Base-by-base conservation (phyloP, 2,797 vertebrate genomes). In the Capromys pilorides region DNA sequence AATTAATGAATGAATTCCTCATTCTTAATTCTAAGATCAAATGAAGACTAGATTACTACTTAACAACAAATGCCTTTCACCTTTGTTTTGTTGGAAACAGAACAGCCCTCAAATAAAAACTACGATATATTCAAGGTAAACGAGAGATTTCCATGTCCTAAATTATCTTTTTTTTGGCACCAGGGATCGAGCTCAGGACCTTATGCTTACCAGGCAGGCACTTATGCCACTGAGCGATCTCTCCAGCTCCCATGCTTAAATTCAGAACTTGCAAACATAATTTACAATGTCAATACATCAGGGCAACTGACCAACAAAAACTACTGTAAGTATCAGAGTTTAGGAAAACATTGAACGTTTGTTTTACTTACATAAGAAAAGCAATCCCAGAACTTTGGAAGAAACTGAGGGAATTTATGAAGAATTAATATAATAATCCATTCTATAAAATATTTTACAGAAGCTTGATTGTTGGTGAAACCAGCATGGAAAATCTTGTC, bases 361-460 rank as follows among this genome's bases (percentile, higher is more conserved):
- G 9, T 69, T 95, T 94, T 97, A 98, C 98, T 98, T 98, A 98
- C 98, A 41, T 97, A 98, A 96, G 91, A 98, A 98, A 99, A 99
- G 91, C 99, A 99, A 95, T 97, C 93, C 99, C 99, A 99, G 91
- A 99, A 99, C 59, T 98, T 98, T 49, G 98, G 98, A 67, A 99
- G 98, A 95, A 98, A 98, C 0, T 98, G 98, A 0, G 99, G 99
- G 92, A 98, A 98, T 62, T 88, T 98, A 95, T 98, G 97, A 16
- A 99, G 98, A 96, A 99, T 98, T 97, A 99, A 96, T 91, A 99
- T 98, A 97, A 99, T 98, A 96, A 98, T 97, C 99, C 99, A 99
- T 96, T 99, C 99, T 26, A 99, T 99, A 81, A 99, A 98, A 96
- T 99, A 99, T 95, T 99, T 99, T 92, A 99, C 98, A 16, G 99